These are phyloP conservation scores for Chironomus tentans DNA, from an alignment of 2,888 invertebrate species.

Conservation along the genomic window DNA sequence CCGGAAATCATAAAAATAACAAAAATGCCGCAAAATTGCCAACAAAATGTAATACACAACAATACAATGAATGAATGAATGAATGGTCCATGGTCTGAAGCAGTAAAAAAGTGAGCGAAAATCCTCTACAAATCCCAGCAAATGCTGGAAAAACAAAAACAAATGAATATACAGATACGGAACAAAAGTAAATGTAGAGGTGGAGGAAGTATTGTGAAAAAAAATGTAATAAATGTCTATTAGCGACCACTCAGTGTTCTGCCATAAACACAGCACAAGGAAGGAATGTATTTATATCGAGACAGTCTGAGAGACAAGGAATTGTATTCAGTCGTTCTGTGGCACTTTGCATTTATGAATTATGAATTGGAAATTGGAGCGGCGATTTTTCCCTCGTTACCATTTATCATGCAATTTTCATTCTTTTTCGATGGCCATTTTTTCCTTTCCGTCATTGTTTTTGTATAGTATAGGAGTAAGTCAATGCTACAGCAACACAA, in stretches of 20 bases:
- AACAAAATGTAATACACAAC: not conserved
- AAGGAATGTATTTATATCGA: not conserved
- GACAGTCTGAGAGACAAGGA: not conserved
- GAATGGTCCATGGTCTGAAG: not conserved
- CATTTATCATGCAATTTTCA: conserved; percentile 18
- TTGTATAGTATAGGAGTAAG: not conserved
- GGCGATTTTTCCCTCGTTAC: conserved; percentile 22
- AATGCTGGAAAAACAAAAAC: not conserved
- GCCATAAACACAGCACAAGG: not conserved
- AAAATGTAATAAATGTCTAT: conserved; percentile 23
- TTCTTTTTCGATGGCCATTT: not conserved
- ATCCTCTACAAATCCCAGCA: conserved; percentile 12
- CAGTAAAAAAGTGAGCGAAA: conserved; percentile 2
- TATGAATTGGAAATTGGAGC: conserved; percentile 23
- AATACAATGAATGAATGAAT: not conserved
- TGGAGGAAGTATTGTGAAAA: not conserved
- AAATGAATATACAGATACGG: not conserved
- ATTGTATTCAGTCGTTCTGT: not conserved
- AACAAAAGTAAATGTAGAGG: conserved; percentile 4
- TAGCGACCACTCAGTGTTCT: conserved; percentile 10
- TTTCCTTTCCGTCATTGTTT: not conserved
- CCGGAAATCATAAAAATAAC: conserved; percentile 23
- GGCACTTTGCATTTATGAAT: conserved; percentile 14
- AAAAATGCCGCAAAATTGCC: conserved; percentile 18
- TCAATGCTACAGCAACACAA: not conserved